Percentiles rank a stretch among this genome's conserved stretches.
Evolutionary conservation across 1,140 invertebrate genomes (phyloP).

Genomic region (Potamilus streckersoni): DNA sequence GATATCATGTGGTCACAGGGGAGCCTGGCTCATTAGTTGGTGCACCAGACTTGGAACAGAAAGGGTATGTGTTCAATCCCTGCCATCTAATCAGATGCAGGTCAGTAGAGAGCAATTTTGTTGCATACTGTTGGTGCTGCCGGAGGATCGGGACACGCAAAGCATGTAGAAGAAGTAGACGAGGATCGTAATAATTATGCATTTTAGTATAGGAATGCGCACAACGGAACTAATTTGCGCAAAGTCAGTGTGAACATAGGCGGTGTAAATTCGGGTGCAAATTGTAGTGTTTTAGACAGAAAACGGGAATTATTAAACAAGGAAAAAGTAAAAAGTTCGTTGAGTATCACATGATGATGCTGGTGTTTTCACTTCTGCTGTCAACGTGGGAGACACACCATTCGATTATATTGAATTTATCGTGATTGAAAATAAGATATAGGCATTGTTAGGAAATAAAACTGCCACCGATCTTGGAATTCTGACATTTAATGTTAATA

Average conservation of each 20-base stretch:
- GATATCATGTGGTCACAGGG: too few relatives aligned
- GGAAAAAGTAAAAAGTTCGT: constrained; percentile 8
- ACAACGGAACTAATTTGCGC: background rate
- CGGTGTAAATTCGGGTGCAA: constrained; percentile 23
- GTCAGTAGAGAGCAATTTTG: constrained; percentile 29
- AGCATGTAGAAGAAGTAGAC: too few relatives aligned
- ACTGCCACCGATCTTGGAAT: constrained; percentile 17
- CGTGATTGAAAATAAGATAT: constrained; percentile 1
- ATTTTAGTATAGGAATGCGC: background rate
- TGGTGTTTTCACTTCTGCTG: constrained; percentile 1
- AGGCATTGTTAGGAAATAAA: constrained; percentile 2
- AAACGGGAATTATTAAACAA: constrained; percentile 9
- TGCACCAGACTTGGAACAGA: too few relatives aligned
- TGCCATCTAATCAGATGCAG: too few relatives aligned
- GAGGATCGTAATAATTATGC: too few relatives aligned
- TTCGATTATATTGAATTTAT: constrained; percentile 1
- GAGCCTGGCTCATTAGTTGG: too few relatives aligned
- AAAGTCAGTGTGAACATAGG: too few relatives aligned
- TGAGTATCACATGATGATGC: too few relatives aligned
- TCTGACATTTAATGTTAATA: background rate
- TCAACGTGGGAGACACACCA: background rate
- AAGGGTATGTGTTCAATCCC: too few relatives aligned
- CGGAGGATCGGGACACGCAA: too few relatives aligned
- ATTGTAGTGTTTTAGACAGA: constrained; percentile 17
- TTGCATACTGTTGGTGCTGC: constrained; percentile 37